Evolutionary conservation across 2,888 invertebrate genomes (phyloP).

Genomic region (Leucania comma): DNA sequence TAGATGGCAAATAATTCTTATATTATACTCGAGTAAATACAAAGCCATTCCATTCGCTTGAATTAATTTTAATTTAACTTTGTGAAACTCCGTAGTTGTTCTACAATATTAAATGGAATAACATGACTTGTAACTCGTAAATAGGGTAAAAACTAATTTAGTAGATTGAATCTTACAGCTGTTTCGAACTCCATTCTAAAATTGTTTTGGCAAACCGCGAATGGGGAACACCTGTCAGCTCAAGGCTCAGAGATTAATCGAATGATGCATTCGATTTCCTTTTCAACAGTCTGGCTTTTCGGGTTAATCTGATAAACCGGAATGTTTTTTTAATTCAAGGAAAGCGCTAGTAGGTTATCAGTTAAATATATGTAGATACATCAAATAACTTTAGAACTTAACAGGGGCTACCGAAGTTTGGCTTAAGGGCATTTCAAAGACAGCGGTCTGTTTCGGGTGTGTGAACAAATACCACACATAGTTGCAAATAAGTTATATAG

Average conservation of each 20-base stretch:
- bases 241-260: slow-evolving; percentile 25
- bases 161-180: slow-evolving; percentile 17
- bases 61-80: slow-evolving; percentile 37
- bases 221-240: slow-evolving; percentile 5
- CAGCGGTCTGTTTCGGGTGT: background rate
- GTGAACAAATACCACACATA: background rate
- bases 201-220: slow-evolving; percentile 9
- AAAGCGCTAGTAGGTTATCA: background rate
- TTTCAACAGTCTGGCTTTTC: background rate
- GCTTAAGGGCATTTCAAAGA: background rate
- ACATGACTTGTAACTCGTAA: slow-evolving; percentile 37
- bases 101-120: slow-evolving; percentile 11
- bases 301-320: background rate
- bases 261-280: slow-evolving; percentile 15
- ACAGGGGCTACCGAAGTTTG: background rate
- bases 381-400: background rate
- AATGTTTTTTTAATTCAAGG: background rate
- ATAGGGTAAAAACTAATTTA: slow-evolving; percentile 29
- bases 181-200: slow-evolving; percentile 13
- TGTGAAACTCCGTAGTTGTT: background rate
- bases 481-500: background rate
- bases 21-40: slow-evolving; percentile 23
- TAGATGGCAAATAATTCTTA: slow-evolving; percentile 25
- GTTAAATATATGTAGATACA: background rate
- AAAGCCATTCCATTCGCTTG: slow-evolving; percentile 16